A percentile compares a stretch with the other conserved stretches of the same genome.
Conservation (phyloP, 2,113 vertebrate genomes). For the Poeciliopsis prolifica region DNA sequence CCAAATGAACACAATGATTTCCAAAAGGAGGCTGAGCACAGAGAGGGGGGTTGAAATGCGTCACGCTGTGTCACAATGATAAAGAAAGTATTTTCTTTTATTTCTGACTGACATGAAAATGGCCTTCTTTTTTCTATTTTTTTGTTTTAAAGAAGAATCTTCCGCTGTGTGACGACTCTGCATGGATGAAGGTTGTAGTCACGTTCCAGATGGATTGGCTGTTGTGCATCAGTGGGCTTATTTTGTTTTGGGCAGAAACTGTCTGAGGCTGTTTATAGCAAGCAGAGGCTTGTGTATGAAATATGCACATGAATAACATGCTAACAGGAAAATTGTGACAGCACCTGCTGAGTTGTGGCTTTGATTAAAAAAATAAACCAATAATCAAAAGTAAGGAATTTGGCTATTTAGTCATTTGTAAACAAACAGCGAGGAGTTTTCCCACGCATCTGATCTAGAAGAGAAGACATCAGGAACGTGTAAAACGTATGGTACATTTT, state of each 20-base stretch:
- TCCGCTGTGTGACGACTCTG: slow-evolving; percentile 17
- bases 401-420: slow-evolving; percentile 13
- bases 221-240: slow-evolving; percentile 46
- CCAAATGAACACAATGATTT: slow-evolving; percentile 21
- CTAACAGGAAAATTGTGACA: slow-evolving; percentile 47
- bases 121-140: slow-evolving; percentile 6
- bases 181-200: slow-evolving; percentile 15
- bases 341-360: slow-evolving; percentile 52
- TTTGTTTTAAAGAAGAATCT: slow-evolving; percentile 17
- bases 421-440: slow-evolving; percentile 34
- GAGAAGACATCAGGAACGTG: not conserved
- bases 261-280: slow-evolving; percentile 49
- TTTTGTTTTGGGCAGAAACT: slow-evolving; percentile 46
- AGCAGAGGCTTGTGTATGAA: slow-evolving; percentile 36
- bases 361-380: not conserved
- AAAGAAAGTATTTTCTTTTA: not conserved
- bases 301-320: slow-evolving; percentile 33
- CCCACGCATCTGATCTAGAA: not conserved
- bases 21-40: slow-evolving; percentile 6
- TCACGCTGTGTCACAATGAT: slow-evolving; percentile 31
- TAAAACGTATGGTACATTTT: not conserved
- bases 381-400: not conserved
- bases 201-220: slow-evolving; percentile 46
- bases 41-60: slow-evolving; percentile 15
- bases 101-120: slow-evolving; percentile 43